Base-by-base conservation (phyloP, 2,113 vertebrate species). In the Carassius auratus region DNA sequence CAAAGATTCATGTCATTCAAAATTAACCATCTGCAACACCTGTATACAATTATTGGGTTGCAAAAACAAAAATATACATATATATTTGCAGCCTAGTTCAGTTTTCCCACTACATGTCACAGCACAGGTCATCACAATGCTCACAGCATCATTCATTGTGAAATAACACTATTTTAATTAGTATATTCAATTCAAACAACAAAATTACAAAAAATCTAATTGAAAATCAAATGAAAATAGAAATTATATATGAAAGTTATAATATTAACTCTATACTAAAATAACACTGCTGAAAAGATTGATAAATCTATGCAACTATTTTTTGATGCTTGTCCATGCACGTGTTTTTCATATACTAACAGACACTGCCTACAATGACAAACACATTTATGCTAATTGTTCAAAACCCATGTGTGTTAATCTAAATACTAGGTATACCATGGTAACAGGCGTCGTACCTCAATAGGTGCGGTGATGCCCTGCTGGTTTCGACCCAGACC, bases 401-500 rank as follows among this genome's bases (percentile, higher is more conserved):
- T 17, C 45, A 76, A 17, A 14, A 15, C n/a, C 7, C 64, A 17
- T 33, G 1, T 68, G 6, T 17, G 30, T 68, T 68, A 33, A 68
- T 33, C 15, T 36, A 3, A 68, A 68, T 7, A 68, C 26, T 1
- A 17, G 33, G 14, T 17, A 33, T 33, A 68, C 26, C 64, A 17
- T 33, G 64, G 15, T 8, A 71, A 71, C 17, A 71, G 17, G 23
- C 55, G n/a, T 10, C 94, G 92, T 90, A 99, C 98, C 96, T 98
- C 96, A 76, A 99, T 99, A 59, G 98, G 98, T 57, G 98, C 93
- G 0, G 97, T 99, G 90, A 99, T 99, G 87, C 98, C 98, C 90
- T 99, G 98, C 84, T 98, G 98, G 88, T 99, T 99, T 62, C 97
- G 94, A 23, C 98, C 98, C 30, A 99, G 95, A 38, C 98, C 98